Evolutionary conservation across 2,888 invertebrate genomes (phyloP), one percentile per base, ranked within the genome.

Genomic region (Seira ritae): DNA sequence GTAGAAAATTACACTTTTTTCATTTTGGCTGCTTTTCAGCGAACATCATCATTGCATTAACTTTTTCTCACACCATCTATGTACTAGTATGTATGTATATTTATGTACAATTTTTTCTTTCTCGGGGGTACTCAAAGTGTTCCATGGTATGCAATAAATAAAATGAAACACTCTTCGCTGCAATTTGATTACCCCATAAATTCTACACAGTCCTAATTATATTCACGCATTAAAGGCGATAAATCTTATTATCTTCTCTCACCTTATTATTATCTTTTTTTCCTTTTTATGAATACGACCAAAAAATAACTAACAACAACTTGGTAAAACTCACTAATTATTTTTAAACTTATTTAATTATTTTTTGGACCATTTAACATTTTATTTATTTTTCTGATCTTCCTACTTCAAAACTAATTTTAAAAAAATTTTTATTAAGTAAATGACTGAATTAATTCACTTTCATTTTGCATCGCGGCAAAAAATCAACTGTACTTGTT

Each of bases 401-500:
- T 50, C 15, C 62, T 62, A 62, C 62, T 20, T 62, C 62, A 19
- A n/a, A 22, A 19, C 22, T 62, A 62, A 31, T 31, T 17, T 55
- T 55, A 8, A 8, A 12, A 8, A 55, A 3, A 8, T 55, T 55
- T 55, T 55, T 8, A 55, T 12, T 24, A n/a, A 31, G 2, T 31
- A 2, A 31, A 31, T 31, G 31, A 31, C 31, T 31, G 31, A 31
- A 31, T 4, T 31, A 31, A 2, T 31, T 31, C 20, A n/a, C 46
- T 60, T 68, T 76, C 10, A 76, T n/a, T 6, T 19, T 68, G 1
- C 24, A 50, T 15, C 23, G 15, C 31, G 31, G 4, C 17, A 74
- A 90, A 88, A 84, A 89, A 90, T 69, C 89, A n/a, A n/a, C 31
- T 31, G 3, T 90, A 71, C 24, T 72, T 72, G 62, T 55, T 42